phyloP scores from a whole-genome alignment of 2,888 invertebrate genomes.

The Drosophila neutralis region DNA sequence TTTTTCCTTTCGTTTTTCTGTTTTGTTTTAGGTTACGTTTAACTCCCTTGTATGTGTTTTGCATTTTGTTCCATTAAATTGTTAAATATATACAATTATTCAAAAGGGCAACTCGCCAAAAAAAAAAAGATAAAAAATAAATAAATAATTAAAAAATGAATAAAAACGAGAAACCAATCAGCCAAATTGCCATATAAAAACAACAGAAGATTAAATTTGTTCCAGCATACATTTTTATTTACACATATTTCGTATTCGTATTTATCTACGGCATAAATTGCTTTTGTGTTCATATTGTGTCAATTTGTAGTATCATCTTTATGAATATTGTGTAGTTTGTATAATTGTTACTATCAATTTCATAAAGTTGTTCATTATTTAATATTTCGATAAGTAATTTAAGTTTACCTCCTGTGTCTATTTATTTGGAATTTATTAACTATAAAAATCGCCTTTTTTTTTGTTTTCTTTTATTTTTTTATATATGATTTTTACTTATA shows the following conservation, averaged over 20 bases:
- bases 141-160: constrained; percentile 3
- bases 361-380: constrained; percentile 43
- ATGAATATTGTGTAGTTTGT: constrained; percentile 62
- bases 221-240: constrained; percentile 59
- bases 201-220: constrained; percentile 55
- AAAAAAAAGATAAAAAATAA: constrained; percentile 15
- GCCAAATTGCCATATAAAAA: constrained; percentile 47
- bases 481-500: constrained; percentile 17
- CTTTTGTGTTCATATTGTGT: constrained; percentile 64
- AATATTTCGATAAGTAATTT: constrained; percentile 61
- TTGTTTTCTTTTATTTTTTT: constrained; percentile 11
- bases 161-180: constrained; percentile 48
- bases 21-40: constrained; percentile 81
- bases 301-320: constrained; percentile 53
- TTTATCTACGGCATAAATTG: constrained; percentile 58
- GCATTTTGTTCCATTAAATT: constrained; percentile 83
- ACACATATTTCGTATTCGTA: constrained; percentile 54
- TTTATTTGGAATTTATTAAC: constrained; percentile 55
- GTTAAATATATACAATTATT: constrained; percentile 76
- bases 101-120: constrained; percentile 30
- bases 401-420: constrained; percentile 34
- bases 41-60: constrained; percentile 85
- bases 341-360: constrained; percentile 50
- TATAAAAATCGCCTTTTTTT: constrained; percentile 46
- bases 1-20: constrained; percentile 37